These are phyloP conservation scores for Apostichopus parvimensis DNA, from an alignment of 35 echinoderm and acorn worm species.

Conservation along the genomic window DNA sequence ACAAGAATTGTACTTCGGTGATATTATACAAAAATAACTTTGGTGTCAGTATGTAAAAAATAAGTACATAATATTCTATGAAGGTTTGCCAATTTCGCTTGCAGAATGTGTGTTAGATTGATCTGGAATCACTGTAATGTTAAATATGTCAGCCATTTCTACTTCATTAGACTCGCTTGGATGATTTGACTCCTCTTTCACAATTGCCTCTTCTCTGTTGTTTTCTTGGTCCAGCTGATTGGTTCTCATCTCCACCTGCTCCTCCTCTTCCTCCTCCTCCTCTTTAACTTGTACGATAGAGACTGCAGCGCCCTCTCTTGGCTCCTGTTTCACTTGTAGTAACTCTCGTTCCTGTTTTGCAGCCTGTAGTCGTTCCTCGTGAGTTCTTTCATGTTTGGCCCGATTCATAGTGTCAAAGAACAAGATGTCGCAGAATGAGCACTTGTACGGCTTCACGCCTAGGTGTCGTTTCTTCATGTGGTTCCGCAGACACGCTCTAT, in stretches of 20 bases:
- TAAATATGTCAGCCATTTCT: conserved; percentile 19
- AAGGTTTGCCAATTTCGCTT: neutral
- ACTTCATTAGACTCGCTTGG: too few relatives aligned
- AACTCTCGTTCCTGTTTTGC: neutral
- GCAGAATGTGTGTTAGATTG: neutral
- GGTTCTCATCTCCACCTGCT: too few relatives aligned
- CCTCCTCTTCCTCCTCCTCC: neutral
- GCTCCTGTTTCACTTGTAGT: conserved; percentile 5
- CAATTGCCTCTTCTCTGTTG: too few relatives aligned
- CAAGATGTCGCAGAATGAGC: conserved; percentile 38
- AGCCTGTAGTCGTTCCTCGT: conserved; percentile 29
- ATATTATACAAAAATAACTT: conserved; percentile 49
- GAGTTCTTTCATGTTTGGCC: conserved; percentile 35
- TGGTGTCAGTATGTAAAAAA: neutral
- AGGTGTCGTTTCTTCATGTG: conserved; percentile 42
- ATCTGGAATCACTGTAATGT: conserved; percentile 46
- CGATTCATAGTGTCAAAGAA: conserved; percentile 46
- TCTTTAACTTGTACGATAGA: conserved; percentile 14
- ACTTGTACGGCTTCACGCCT: conserved; percentile 49
- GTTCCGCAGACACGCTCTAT: conserved; percentile 46
- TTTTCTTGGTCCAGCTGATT: too few relatives aligned
- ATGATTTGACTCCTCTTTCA: too few relatives aligned
- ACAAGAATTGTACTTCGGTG: neutral
- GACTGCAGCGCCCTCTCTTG: neutral
- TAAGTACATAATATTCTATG: neutral